Evolutionary conservation across 2,888 invertebrate genomes (phyloP), one percentile per base, ranked within the genome.

Genomic region (Cyclophora punctaria): DNA sequence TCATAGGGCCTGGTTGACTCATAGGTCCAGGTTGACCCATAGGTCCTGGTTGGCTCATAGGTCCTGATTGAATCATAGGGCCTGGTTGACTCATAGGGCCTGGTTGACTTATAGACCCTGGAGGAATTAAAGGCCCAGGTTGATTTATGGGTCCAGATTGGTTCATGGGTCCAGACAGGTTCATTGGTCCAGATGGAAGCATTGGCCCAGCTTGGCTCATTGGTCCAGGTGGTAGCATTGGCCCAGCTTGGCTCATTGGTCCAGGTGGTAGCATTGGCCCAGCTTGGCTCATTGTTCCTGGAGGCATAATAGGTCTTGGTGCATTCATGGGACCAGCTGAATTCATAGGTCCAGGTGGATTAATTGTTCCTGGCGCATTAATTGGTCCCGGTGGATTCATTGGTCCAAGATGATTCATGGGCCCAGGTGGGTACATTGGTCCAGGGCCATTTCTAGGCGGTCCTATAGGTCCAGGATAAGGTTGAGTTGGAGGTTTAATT

Each of bases 371-470:
- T 5, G 37, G 37, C 2, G 20, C 20, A 20, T 20, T 20, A 20
- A 20, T 20, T 5, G 37, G 37, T 37, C 37, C 37, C 4, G 37
- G 37, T 37, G 37, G 4, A 37, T 37, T 37, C 37, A 37, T 37
- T 5, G 37, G 5, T 5, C 37, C 37, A 20, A 45, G 41, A 20
- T 20, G 20, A 37, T 5, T 37, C 5, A 5, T 37, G 47, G 34
- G 47, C 2, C 52, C 49, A n/a, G 41, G 48, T 3, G 34, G 7
- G 34, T 34, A 5, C 40, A 49, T 44, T 20, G 50, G 46, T 20
- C 62, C 67, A 40, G 72, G 69, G 0, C 69, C 72, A 67, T 73
- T 78, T 53, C 62, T 71, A 43, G 64, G 68, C 47, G 66, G 67
- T 7, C 44, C 5, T 40, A 48, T 44, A 7, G 50, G 46, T n/a